Evolutionary conservation across 2,113 vertebrate species (phyloP), one percentile per base, ranked within the genome.

Genomic region (Mellivora capensis): DNA sequence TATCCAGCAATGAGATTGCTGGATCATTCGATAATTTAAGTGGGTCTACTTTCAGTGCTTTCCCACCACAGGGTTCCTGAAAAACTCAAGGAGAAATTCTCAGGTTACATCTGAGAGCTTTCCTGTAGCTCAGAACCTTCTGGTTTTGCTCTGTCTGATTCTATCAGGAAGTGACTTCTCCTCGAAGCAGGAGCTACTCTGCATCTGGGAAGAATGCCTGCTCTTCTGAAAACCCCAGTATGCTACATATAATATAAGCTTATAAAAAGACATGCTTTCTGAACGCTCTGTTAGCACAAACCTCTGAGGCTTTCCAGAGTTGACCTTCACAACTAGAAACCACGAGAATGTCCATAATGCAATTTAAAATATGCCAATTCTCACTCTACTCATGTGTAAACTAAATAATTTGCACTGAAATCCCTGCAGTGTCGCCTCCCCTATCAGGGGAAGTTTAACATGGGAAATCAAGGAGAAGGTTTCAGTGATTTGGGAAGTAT

Each of bases 391-490:
- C 25, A 54, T 93, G 71, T 93, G 52, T 64, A 96, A 89, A 44
- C 34, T 20, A 79, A 94, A 84, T 49, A 84, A 76, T 94, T 94
- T 86, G 90, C 81, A 89, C 82, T 83, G 42, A 88, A 91, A 31
- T 64, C 84, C 62, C 85, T 57, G 1, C 9, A 61, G 57, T 76
- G 59, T 94, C 77, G 39, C 37, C 1, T 97, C 47, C 62, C 15
- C 52, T 18, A 44, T 44, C 25, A 95, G 29, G 25, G 67, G 64
- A 72, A 61, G 37, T 31, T 87, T 76, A 91, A 57, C 57, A 86
- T 83, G 47, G 39, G 15, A 89, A 86, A 71, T 96, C 74, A 42
- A 17, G 34, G 87, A 81, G 37, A 74, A 87, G 34, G 27, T 77
- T 59, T 71, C 23, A 57, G 25, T 15, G 44, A 76, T 64, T 71